phyloP scores from a whole-genome alignment of 2,888 invertebrate species.

The Drosophila atripex region DNA sequence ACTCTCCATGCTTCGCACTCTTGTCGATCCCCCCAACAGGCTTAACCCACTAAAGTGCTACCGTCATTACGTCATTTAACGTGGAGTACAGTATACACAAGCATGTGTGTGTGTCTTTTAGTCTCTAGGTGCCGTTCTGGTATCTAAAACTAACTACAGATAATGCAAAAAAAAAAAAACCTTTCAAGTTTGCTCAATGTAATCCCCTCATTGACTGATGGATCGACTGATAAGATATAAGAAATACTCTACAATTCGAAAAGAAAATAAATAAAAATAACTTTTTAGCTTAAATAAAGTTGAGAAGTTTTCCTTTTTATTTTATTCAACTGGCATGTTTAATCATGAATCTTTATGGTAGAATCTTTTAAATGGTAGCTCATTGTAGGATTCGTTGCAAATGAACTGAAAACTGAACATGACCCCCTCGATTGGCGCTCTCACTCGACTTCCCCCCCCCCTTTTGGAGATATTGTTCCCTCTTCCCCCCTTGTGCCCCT shows the following conservation, averaged over 20 bases:
- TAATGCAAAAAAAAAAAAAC: constrained; percentile 25
- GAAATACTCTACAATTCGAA: constrained; percentile 2
- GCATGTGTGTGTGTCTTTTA: background rate
- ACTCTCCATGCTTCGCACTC: background rate
- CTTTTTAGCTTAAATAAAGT: background rate
- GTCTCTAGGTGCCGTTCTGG: constrained; percentile 5
- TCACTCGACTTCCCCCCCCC: background rate
- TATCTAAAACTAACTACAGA: constrained; percentile 17
- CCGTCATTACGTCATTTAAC: constrained; percentile 31
- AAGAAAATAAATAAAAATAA: background rate
- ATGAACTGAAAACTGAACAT: too few species aligned
- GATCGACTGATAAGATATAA: constrained; percentile 24
- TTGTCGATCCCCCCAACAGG: background rate
- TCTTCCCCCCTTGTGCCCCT: background rate
- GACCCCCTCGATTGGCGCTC: constrained; percentile 6
- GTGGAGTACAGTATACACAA: background rate
- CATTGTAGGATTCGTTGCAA: constrained; percentile 3
- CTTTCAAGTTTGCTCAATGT: constrained; percentile 24
- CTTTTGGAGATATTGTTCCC: background rate
- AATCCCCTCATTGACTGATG: constrained; percentile 28
- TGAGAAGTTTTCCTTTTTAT: background rate
- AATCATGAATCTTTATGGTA: background rate
- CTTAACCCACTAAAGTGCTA: constrained; percentile 15
- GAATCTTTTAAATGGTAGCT: background rate
- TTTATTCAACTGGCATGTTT: background rate